A percentile compares a stretch with the other conserved stretches of the same genome.
phyloP scores from a whole-genome alignment of 2,888 invertebrate species.

The Leistus spinibarbis region DNA sequence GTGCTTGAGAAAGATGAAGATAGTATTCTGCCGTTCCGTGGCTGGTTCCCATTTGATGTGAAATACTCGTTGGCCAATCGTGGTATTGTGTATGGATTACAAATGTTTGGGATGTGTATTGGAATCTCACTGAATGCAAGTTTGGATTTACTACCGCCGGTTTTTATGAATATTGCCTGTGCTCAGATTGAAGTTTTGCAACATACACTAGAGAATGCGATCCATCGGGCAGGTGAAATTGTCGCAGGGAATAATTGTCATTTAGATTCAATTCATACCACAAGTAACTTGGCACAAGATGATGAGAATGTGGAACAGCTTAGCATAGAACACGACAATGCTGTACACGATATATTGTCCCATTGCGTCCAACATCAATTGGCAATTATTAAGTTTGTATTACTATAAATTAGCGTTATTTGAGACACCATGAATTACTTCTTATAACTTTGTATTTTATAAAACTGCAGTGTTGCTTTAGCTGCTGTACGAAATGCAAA shows the following conservation, averaged over 20 bases:
- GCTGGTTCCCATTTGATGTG: not conserved
- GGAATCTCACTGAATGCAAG: not conserved
- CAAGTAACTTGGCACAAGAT: not conserved
- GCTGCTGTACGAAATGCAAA: too few relatives aligned
- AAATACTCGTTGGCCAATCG: not conserved
- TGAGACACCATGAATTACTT: too few relatives aligned
- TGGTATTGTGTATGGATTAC: not conserved
- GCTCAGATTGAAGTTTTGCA: not conserved
- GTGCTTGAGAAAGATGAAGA: not conserved
- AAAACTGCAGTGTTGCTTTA: too few relatives aligned
- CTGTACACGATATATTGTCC: not conserved
- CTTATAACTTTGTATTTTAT: too few relatives aligned
- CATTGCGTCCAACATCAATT: not conserved
- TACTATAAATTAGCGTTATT: too few relatives aligned
- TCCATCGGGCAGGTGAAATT: not conserved
- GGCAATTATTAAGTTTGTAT: not conserved
- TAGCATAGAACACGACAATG: not conserved
- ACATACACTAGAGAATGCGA: not conserved
- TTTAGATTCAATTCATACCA: not conserved
- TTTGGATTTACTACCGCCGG: not conserved
- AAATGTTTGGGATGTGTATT: not conserved
- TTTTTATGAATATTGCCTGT: slow-evolving; percentile 1
- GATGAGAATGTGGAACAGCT: not conserved
- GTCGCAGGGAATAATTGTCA: too few relatives aligned
- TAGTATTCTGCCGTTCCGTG: not conserved